These are phyloP conservation scores for Tachuris rubrigastra DNA, from an alignment of 2,113 vertebrate genomes.

Conservation along the genomic window DNA sequence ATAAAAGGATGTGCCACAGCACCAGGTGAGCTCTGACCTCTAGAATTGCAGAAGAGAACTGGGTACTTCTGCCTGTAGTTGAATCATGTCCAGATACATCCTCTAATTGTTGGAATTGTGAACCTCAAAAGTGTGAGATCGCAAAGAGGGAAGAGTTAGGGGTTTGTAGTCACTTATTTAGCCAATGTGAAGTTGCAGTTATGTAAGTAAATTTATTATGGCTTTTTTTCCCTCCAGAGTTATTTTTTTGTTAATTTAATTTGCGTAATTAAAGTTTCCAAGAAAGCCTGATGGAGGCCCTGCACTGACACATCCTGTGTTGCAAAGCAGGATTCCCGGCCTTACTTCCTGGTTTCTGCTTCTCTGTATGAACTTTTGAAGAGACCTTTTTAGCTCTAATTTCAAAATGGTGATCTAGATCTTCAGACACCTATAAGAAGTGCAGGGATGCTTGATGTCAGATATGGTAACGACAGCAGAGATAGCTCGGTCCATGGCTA, in stretches of 20 bases:
- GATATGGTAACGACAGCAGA: not conserved
- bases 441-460: not conserved
- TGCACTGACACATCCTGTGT: not conserved
- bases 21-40: not conserved
- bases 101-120: not conserved
- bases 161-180: not conserved
- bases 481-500: not conserved
- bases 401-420: not conserved
- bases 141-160: not conserved
- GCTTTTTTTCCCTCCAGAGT: not conserved
- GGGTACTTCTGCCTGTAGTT: not conserved
- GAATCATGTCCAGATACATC: not conserved
- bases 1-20: not conserved
- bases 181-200: not conserved
- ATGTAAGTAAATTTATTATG: not conserved
- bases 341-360: constrained; percentile 15
- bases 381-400: not conserved
- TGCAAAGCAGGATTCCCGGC: not conserved
- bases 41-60: not conserved
- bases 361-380: not conserved
- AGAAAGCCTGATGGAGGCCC: not conserved
- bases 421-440: not conserved
- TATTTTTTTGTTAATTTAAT: not conserved
- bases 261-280: not conserved
- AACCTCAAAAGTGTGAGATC: not conserved